phyloP scores from a whole-genome alignment of 2,797 vertebrate genomes.

The Parambassis ranga region DNA sequence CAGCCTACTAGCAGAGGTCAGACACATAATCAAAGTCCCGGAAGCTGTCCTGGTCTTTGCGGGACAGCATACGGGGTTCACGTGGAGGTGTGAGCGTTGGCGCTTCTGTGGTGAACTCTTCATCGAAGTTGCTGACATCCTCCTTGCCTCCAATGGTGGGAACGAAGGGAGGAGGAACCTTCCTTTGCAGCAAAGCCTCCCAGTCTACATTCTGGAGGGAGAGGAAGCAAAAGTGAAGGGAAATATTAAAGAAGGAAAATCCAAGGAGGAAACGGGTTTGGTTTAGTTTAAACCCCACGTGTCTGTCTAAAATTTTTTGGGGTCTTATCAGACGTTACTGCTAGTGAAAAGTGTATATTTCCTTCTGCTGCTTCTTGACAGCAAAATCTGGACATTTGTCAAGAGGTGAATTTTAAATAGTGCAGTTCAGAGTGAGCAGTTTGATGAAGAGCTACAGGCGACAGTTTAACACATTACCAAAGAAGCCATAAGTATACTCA shows the following conservation, averaged over 20 bases:
- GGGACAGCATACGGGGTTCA: slow-evolving; percentile 82
- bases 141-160: slow-evolving; percentile 82
- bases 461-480: background rate
- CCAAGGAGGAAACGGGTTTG: background rate
- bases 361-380: background rate
- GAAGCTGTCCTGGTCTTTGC: slow-evolving; percentile 89
- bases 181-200: slow-evolving; percentile 84
- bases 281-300: too few relatives aligned
- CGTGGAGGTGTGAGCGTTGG: slow-evolving; percentile 86
- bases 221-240: background rate
- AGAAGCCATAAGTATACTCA: slow-evolving; percentile 44
- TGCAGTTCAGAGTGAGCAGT: background rate
- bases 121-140: slow-evolving; percentile 92
- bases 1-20: slow-evolving; percentile 76
- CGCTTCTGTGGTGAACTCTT: slow-evolving; percentile 88
- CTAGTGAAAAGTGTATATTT: background rate
- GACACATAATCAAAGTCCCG: slow-evolving; percentile 91
- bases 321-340: background rate
- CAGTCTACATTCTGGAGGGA: slow-evolving; percentile 82
- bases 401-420: background rate
- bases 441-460: background rate
- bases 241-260: background rate
- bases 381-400: background rate
- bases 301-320: too few relatives aligned
- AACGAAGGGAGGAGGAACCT: slow-evolving; percentile 85